A percentile compares a stretch with the other conserved stretches of the same genome.
These are phyloP conservation scores for Sipha flava DNA, from an alignment of 1,140 invertebrate genomes.

Conservation along the genomic window DNA sequence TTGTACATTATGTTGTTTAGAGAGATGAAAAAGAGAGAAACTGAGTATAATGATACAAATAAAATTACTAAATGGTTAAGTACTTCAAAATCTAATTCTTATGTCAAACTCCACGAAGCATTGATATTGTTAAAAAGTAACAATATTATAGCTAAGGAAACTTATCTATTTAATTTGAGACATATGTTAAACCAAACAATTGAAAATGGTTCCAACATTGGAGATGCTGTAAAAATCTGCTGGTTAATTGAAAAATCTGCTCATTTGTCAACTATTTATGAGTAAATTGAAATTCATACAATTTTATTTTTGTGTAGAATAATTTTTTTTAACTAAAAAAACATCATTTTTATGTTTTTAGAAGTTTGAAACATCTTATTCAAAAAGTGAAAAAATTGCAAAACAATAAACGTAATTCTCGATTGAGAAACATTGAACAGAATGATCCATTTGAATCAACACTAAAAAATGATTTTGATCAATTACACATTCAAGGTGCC, in stretches of 20 bases:
- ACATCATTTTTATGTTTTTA: neutral
- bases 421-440: neutral
- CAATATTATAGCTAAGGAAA: neutral
- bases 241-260: neutral
- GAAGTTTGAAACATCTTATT: neutral
- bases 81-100: neutral
- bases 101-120: neutral
- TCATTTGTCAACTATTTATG: neutral
- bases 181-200: neutral
- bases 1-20: neutral
- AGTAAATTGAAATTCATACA: neutral
- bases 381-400: neutral
- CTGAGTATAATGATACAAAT: neutral
- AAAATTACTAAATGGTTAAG: conserved; percentile 2
- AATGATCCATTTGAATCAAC: neutral
- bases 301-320: too few species aligned
- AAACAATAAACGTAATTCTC: neutral
- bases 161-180: neutral
- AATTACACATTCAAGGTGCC: neutral
- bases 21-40: neutral
- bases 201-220: neutral
- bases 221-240: neutral
- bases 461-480: neutral
- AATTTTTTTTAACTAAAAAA: too few species aligned
- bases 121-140: neutral